A percentile compares a stretch with the other conserved stretches of the same genome.
Evolutionary conservation across 2,113 vertebrate genomes (phyloP).

Genomic region (Corapipo altera): DNA sequence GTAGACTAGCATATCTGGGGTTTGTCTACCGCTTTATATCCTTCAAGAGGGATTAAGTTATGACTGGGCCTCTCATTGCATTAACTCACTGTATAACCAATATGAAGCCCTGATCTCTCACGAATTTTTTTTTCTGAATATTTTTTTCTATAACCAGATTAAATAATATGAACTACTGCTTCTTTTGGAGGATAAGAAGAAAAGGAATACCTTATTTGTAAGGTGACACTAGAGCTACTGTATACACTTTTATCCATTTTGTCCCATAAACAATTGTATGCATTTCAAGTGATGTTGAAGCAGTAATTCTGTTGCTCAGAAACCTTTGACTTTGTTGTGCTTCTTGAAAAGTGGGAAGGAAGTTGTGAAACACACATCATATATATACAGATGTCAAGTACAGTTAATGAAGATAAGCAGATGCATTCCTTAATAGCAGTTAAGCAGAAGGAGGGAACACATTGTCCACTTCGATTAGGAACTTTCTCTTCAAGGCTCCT

Average conservation of each 20-base stretch:
- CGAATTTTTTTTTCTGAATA: neutral
- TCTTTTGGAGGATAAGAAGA: neutral
- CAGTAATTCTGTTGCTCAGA: neutral
- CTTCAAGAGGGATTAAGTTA: neutral
- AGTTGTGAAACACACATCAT: neutral
- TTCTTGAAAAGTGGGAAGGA: constrained; percentile 35
- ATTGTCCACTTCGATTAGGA: neutral
- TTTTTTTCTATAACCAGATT: neutral
- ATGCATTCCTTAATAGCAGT: constrained; percentile 29
- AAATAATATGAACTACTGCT: neutral
- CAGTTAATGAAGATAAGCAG: constrained; percentile 48
- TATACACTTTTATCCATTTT: neutral
- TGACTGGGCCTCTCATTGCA: neutral
- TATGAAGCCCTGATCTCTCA: neutral
- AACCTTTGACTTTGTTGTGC: neutral
- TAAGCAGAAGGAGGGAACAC: neutral
- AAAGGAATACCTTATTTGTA: neutral
- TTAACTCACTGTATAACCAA: neutral
- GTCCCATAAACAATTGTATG: neutral
- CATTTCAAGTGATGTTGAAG: neutral
- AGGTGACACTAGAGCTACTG: neutral
- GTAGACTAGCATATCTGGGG: neutral
- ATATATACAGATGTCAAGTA: constrained; percentile 24
- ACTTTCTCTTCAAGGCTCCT: neutral
- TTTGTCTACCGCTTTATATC: neutral